Evolutionary conservation across 2,888 invertebrate species (phyloP).

Genomic region (Dicyrtomina minuta): DNA sequence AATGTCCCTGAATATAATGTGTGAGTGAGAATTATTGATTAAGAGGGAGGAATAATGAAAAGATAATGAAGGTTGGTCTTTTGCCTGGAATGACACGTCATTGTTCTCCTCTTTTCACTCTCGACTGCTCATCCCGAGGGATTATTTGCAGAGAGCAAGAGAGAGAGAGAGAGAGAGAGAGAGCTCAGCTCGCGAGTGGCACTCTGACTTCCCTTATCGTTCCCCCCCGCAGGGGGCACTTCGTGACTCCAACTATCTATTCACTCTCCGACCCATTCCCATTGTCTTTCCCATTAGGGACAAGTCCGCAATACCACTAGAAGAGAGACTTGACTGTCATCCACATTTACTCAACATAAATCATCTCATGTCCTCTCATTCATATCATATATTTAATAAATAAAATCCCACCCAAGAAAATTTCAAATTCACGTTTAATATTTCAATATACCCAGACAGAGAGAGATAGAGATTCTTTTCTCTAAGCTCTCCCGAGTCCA

Average conservation of each 20-base stretch:
- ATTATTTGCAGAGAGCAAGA: slow-evolving; percentile 52
- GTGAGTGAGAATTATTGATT: slow-evolving; percentile 48
- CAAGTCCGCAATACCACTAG: slow-evolving; percentile 22
- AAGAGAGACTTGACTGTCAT: slow-evolving; percentile 37
- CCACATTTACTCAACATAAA: slow-evolving; percentile 39
- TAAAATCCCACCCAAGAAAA: slow-evolving; percentile 34
- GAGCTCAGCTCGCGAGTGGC: too few relatives aligned
- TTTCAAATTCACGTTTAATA: slow-evolving; percentile 28
- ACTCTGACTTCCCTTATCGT: slow-evolving; percentile 32
- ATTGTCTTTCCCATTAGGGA: slow-evolving; percentile 32
- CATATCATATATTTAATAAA: slow-evolving; percentile 32
- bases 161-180: too few relatives aligned
- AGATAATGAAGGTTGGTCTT: slow-evolving; percentile 51
- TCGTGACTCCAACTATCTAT: slow-evolving; percentile 44
- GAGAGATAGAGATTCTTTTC: not conserved
- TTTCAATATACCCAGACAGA: slow-evolving; percentile 11
- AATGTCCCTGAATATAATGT: slow-evolving; percentile 15
- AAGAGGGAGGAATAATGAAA: slow-evolving; percentile 53
- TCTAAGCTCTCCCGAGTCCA: too few relatives aligned
- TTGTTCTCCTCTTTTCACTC: slow-evolving; percentile 25
- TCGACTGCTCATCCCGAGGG: slow-evolving; percentile 48
- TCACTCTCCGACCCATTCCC: slow-evolving; percentile 22
- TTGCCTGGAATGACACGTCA: slow-evolving; percentile 31
- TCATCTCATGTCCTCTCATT: slow-evolving; percentile 40
- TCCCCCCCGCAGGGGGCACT: slow-evolving; percentile 46